Evolutionary conservation across 2,113 vertebrate genomes (phyloP), one percentile per base, ranked within the genome.

Genomic region (Hassar affinis): DNA sequence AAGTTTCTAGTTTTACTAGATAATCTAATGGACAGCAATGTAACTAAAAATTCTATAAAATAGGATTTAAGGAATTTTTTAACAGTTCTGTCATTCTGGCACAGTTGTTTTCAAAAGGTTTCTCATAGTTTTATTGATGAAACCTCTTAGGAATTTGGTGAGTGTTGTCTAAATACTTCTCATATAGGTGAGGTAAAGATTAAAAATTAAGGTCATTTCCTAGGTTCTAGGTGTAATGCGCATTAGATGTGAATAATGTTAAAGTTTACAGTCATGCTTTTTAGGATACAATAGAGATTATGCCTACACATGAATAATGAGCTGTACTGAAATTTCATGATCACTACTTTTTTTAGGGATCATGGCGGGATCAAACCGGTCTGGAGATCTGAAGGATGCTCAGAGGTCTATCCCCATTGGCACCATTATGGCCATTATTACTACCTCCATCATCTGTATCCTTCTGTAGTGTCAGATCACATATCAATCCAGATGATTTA

Each of bases 401-500:
- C 97, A 98, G 91, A 96, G 95, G 85, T 98, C 98, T 51, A 99
- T 99, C 89, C 98, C 98, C 49, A 93, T 94, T 0, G 98, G 98
- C 89, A 99, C 98, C 72, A 98, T 99, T 69, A 81, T 98, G 92
- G 98, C 98, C 59, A 98, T 99, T 71, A 91, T 93, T 87, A 98
- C 98, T 68, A 98, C 97, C 0, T 98, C 98, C 68, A 95, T 98
- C 86, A 95, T 98, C 88, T 99, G 97, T 98, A 99, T 98, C 97
- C 95, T 97, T 59, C 86, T 86, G 4, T 22, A 0, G 71, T 18
- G 15, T 71, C 4, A 56, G n/a, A 33, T 18, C 1, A 35, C 18
- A 0, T 27, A 61, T 80, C 27, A n/a, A 38, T 1, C 6, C 71
- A 54, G 27, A 54, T 74, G 8, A 20, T 75, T 52, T 51, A 11